phyloP scores from a whole-genome alignment of 2,113 vertebrate genomes.

The Paramormyrops kingsleyae region DNA sequence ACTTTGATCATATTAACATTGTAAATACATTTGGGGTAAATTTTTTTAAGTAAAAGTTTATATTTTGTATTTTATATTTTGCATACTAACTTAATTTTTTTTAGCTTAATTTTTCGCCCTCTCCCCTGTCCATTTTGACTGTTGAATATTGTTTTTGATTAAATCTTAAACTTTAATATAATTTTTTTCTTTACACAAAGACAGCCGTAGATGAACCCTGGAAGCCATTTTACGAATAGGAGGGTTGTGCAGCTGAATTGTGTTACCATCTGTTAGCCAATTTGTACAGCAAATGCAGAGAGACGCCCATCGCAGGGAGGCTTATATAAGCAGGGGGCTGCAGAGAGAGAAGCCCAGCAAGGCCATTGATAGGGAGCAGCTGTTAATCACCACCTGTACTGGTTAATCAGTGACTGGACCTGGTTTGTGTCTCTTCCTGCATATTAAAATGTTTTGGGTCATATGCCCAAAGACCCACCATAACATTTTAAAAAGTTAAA shows the following conservation, averaged over 20 bases:
- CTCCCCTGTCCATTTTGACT: conserved; percentile 5
- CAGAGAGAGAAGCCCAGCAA: background rate
- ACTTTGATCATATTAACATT: conserved; percentile 44
- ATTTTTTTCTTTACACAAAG: background rate
- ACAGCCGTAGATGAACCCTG: background rate
- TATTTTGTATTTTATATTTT: conserved; percentile 58
- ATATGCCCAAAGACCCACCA: background rate
- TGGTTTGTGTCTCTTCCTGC: background rate
- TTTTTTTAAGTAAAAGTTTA: conserved; percentile 52
- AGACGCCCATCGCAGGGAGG: background rate
- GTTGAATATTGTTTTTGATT: background rate
- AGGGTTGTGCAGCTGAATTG: background rate
- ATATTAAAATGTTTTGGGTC: background rate
- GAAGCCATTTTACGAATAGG: background rate
- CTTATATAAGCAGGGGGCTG: background rate
- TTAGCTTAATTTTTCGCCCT: conserved; percentile 27
- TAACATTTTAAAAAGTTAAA: background rate
- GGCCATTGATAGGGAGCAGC: background rate
- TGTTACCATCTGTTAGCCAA: background rate
- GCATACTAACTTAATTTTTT: conserved; percentile 65
- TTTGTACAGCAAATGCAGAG: background rate
- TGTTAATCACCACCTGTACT: background rate
- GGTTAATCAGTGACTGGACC: background rate
- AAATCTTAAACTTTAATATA: background rate
- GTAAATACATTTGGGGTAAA: conserved; percentile 55